Conservation (phyloP, 2,113 vertebrate genomes). For the Heterotis niloticus region DNA sequence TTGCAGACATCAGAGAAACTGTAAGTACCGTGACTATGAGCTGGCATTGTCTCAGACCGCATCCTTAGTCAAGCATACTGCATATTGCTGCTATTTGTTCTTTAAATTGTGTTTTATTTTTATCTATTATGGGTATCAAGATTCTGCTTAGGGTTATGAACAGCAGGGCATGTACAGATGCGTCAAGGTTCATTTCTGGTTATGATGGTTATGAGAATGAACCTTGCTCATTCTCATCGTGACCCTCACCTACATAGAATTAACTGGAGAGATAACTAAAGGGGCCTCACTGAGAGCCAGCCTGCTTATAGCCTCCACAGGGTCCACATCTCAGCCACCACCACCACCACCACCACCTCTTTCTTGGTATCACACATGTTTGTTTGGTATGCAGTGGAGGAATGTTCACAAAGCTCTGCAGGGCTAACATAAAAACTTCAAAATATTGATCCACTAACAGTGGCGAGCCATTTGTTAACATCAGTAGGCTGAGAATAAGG, state of each 20-base stretch:
- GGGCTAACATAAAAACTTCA: neutral
- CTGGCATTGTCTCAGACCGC: neutral
- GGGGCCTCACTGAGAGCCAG: neutral
- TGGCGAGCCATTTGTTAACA: neutral
- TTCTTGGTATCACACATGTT: neutral
- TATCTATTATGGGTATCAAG: neutral
- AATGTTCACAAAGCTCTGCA: neutral
- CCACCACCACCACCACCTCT: too few relatives aligned
- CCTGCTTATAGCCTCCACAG: neutral
- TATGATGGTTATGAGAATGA: too few relatives aligned
- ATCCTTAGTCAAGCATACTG: neutral
- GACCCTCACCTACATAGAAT: neutral
- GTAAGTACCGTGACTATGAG: constrained; percentile 45
- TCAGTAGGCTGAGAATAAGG: neutral
- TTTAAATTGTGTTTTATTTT: neutral
- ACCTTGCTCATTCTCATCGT: neutral
- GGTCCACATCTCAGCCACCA: too few relatives aligned
- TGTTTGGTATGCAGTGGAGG: neutral
- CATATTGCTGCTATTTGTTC: neutral
- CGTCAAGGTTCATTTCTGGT: too few relatives aligned
- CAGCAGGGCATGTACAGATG: too few relatives aligned
- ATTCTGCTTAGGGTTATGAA: too few relatives aligned
- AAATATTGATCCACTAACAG: constrained; percentile 1
- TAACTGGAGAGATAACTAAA: neutral
- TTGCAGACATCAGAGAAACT: constrained; percentile 41